Evolutionary conservation across 1,140 invertebrate species (phyloP), one percentile per base, ranked within the genome.

Genomic region (Drosophila albomicans): DNA sequence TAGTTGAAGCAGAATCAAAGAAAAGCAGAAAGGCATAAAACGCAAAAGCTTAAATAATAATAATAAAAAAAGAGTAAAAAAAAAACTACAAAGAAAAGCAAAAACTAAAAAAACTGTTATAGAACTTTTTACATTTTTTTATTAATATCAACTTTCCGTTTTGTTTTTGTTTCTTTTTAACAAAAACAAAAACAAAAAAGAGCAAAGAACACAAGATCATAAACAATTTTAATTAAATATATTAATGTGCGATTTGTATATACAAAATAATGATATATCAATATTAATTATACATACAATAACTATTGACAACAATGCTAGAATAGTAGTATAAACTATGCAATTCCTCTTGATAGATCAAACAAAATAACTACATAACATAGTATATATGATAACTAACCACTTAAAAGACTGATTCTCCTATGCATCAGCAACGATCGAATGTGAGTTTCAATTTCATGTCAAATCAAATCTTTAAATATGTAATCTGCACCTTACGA

Each of bases 231-330:
- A 7, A 28, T 52, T 25, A 63, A 52, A 61, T 66, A 57, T 58
- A 48, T 75, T 77, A 81, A 81, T 62, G 46, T 63, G 68, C 54
- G 66, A 56, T 82, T 79, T 84, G 64, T 67, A 73, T 85, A 78
- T 84, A 84, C 62, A 82, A 77, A 73, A 81, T 72, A 57, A 69
- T 65, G 54, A 35, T 48, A 56, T 52, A 64, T 81, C 73, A 79
- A 63, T 59, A 73, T 48, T 84, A 84, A 82, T 73, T 80, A 78
- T 81, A 81, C 58, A 78, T 81, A 81, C 58, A 48, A n/a, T n/a
- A n/a, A n/a, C n/a, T n/a, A n/a, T n/a, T n/a, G n/a, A n/a, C n/a
- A n/a, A 32, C 41, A 48, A 57, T 25, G 41, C 3, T 41, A 41
- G 8, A 41, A 10, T 41, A 10, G 5, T 13, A 43, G 5, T 13